Conservation (phyloP, 1,140 invertebrate genomes). For the Brachionus angularis region DNA sequence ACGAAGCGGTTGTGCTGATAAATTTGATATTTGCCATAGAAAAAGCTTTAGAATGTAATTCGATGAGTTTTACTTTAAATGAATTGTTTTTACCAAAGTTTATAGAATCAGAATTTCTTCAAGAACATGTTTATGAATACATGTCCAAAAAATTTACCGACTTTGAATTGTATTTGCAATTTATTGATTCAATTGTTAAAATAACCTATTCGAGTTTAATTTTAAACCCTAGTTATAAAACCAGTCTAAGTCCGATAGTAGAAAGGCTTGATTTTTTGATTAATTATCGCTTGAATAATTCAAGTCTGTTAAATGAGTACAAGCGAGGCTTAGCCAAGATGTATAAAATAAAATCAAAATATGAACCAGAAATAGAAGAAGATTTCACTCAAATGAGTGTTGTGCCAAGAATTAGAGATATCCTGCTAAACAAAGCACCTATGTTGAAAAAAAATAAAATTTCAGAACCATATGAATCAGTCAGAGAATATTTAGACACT, state of each 20-base stretch:
- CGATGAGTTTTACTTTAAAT: too few relatives aligned
- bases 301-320: not conserved
- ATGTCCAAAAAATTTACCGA: not conserved
- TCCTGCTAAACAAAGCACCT: slow-evolving; percentile 48
- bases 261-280: slow-evolving; percentile 12
- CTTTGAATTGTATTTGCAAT: not conserved
- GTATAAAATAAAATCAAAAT: not conserved
- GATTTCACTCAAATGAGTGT: slow-evolving; percentile 52
- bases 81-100: slow-evolving; percentile 9
- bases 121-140: not conserved
- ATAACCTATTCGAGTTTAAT: slow-evolving; percentile 1
- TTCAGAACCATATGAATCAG: slow-evolving; percentile 63
- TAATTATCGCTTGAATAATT: slow-evolving; percentile 27
- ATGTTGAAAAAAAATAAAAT: slow-evolving; percentile 64
- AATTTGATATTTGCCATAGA: too few relatives aligned
- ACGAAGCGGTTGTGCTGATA: too few relatives aligned
- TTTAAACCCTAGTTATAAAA: not conserved
- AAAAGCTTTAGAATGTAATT: too few relatives aligned
- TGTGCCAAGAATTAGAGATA: slow-evolving; percentile 50
- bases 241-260: not conserved
- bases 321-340: not conserved
- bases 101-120: not conserved
- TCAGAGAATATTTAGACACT: slow-evolving; percentile 69
- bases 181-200: not conserved
- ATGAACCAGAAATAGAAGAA: slow-evolving; percentile 45